Percentiles rank a stretch among this genome's conserved stretches.
These are phyloP conservation scores for Philonicus albiceps DNA, from an alignment of 2,888 invertebrate species.

Conservation along the genomic window DNA sequence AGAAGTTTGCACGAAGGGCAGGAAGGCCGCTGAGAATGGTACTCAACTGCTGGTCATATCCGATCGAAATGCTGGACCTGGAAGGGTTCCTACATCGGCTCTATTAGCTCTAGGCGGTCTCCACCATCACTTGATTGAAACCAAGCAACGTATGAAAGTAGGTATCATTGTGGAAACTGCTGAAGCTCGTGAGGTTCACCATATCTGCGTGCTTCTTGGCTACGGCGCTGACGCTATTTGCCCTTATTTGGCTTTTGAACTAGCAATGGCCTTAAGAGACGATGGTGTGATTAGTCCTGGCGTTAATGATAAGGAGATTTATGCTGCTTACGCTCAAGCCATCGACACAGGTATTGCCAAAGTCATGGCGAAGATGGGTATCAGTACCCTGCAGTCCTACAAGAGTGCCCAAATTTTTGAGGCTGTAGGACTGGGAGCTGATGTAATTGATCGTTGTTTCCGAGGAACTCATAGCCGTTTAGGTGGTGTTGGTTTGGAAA, in stretches of 20 bases:
- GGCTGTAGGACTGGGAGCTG: constrained; percentile 92
- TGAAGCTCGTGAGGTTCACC: constrained; percentile 95
- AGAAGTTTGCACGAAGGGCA: constrained; percentile 81
- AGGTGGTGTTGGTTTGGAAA: constrained; percentile 90
- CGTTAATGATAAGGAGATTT: constrained; percentile 82
- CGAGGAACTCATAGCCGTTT: constrained; percentile 75
- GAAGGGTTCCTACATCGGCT: constrained; percentile 78
- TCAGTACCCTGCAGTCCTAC: constrained; percentile 97
- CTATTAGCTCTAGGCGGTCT: constrained; percentile 89
- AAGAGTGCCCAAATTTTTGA: constrained; percentile 99
- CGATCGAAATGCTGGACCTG: constrained; percentile 74
- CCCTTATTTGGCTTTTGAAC: constrained; percentile 95
- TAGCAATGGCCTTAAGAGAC: constrained; percentile 84
- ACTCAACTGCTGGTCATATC: constrained; percentile 88
- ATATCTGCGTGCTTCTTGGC: constrained; percentile 92
- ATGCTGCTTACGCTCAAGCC: constrained; percentile 87
- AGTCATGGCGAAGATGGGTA: constrained; percentile 99
- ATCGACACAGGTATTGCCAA: constrained; percentile 91
- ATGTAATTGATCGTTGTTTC: constrained; percentile 95
- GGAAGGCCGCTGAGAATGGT: constrained; percentile 77
- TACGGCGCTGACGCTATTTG: constrained; percentile 99
- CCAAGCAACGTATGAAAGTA: constrained; percentile 94
- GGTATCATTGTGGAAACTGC: constrained; percentile 95
- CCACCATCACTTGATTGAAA: constrained; percentile 95
- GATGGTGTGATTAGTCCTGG: constrained; percentile 83